Conservation (phyloP, 2,888 invertebrate species). For the Dasysyrphus albostriatus region DNA sequence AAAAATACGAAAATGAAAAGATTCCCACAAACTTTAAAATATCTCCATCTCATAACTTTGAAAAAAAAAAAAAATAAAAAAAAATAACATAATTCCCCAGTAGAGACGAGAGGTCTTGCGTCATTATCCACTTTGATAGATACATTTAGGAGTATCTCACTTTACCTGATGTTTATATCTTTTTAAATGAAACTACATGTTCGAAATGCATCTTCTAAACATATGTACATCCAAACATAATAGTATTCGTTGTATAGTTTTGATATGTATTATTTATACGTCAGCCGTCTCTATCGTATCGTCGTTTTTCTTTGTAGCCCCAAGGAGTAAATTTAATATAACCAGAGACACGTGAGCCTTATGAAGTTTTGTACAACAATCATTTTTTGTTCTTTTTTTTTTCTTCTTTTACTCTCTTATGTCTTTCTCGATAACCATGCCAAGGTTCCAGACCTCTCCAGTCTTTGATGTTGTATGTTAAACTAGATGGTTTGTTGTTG, state of each 20-base stretch:
- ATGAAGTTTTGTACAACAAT: conserved; percentile 21
- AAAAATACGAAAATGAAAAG: conserved; percentile 9
- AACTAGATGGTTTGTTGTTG: neutral
- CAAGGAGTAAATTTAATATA: conserved; percentile 56
- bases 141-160: conserved; percentile 41
- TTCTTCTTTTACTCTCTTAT: conserved; percentile 1
- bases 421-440: conserved; percentile 54
- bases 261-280: neutral
- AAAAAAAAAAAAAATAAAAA: neutral
- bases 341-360: conserved; percentile 36
- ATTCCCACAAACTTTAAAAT: conserved; percentile 53
- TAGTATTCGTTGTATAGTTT: neutral
- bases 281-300: neutral
- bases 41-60: conserved; percentile 8
- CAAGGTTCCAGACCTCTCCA: conserved; percentile 74
- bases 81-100: conserved; percentile 8
- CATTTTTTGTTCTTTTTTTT: no score
- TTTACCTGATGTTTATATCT: conserved; percentile 41
- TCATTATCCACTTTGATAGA: conserved; percentile 56
- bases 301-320: conserved; percentile 35
- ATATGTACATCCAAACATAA: neutral
- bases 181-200: conserved; percentile 44
- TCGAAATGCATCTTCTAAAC: neutral
- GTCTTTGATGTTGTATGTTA: conserved; percentile 29
- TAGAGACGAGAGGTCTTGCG: conserved; percentile 47